Conservation (phyloP, 1,140 invertebrate genomes). For the Charaxes varanes region DNA sequence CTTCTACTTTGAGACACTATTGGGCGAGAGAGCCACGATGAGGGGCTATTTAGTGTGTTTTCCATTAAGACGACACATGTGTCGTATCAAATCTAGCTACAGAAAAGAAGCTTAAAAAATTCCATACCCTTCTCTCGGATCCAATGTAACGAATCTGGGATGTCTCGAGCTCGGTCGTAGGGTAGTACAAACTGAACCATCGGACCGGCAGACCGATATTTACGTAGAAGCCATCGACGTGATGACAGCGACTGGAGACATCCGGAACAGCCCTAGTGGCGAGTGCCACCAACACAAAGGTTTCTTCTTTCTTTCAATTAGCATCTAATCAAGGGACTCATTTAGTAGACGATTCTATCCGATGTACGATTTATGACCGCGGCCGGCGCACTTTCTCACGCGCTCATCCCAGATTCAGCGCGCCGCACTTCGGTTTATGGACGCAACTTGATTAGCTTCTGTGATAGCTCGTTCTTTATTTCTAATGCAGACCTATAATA, state of each 20-base stretch:
- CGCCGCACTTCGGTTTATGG: conserved; percentile 30
- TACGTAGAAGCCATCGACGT: no score
- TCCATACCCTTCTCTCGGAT: conserved; percentile 76
- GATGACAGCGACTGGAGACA: no score
- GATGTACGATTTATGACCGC: conserved; percentile 49
- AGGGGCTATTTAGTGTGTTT: no score
- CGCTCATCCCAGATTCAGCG: conserved; percentile 36
- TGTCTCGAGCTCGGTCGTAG: conserved; percentile 74
- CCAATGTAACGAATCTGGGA: conserved; percentile 78
- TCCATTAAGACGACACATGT: no score
- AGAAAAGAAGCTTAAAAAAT: conserved; percentile 6
- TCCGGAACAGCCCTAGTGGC: no score
- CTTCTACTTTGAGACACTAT: no score
- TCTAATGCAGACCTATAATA: no score
- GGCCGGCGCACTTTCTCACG: conserved; percentile 52
- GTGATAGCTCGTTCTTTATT: conserved; percentile 22
- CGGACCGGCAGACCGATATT: no score
- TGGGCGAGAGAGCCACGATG: no score
- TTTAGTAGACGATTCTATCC: conserved; percentile 47
- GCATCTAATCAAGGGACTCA: conserved; percentile 58
- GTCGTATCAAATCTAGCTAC: no score
- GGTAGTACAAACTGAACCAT: conserved; percentile 78
- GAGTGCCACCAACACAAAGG: conserved; percentile 37
- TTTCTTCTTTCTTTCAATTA: conserved; percentile 60
- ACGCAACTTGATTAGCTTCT: conserved; percentile 27